Evolutionary conservation across 1,140 invertebrate species (phyloP), one percentile per base, ranked within the genome.

Genomic region (Sinonovacula constricta): DNA sequence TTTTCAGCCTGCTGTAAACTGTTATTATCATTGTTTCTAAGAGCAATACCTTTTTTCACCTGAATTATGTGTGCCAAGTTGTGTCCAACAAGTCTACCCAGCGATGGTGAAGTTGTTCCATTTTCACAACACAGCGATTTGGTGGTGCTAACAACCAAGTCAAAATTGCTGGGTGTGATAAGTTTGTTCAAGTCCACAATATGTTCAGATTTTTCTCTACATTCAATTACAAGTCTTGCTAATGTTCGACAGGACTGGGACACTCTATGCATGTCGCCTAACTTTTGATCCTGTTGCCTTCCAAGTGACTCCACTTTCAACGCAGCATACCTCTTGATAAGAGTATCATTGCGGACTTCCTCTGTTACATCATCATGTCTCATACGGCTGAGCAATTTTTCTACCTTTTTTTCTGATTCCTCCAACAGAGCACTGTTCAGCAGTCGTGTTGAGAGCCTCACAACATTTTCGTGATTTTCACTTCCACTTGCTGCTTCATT

Each of bases 261-360:
- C 30, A 70, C 66, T 54, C 63, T 68, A 49, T 78, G 34, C 3
- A 69, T 30, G 31, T 77, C 51, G 28, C 57, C 45, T 24, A 49
- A 59, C 45, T 77, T 67, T 33, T 69, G 45, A 28, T 75, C 72
- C n/a, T 66, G 12, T 30, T 67, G 31, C 4, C 26, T 18, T 56
- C 72, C 72, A 3, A 65, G 26, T 3, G 60, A 65, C 36, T 75
- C 72, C 3, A 75, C 10, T 54, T 49, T 34, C n/a, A 75, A 30
- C 1, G 26, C 2, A 12, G 59, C 45, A 75, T 65, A 75, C 10
- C 4, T 34, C 31, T 54, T 75, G 7, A 75, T 75, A 30, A 75
- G 22, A 36, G 2, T n/a, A 57, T 56, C 62, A n/a, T 22, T 31
- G 12, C 22, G 10, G 2, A 56, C 45, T 12, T 0, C 26, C 1